Conservation (phyloP, 2,113 vertebrate species). For the Pampusana beccarii region DNA sequence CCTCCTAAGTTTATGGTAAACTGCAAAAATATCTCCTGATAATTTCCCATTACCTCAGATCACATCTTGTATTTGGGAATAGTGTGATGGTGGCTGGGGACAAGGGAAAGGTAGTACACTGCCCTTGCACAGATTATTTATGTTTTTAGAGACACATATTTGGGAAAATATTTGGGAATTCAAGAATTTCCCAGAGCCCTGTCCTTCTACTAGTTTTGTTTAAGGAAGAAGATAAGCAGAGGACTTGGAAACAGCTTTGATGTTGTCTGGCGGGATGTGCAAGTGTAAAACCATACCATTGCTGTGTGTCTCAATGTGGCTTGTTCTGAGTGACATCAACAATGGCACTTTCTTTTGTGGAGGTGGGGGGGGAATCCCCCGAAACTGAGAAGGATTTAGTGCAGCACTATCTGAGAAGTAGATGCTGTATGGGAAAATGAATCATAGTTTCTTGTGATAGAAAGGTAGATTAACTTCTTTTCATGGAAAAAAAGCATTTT, state of each 20-base stretch:
- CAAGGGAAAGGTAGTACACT: background rate
- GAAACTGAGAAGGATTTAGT: background rate
- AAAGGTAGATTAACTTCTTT: background rate
- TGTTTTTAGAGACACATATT: background rate
- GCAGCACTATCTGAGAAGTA: background rate
- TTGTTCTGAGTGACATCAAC: background rate
- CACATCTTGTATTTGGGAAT: background rate
- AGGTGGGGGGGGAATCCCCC: background rate
- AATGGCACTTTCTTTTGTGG: background rate
- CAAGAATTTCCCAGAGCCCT: background rate
- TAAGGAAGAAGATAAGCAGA: background rate
- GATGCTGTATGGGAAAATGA: background rate
- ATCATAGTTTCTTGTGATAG: background rate
- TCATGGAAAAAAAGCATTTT: background rate
- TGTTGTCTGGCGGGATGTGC: background rate
- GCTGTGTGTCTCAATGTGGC: background rate
- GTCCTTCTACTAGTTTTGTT: background rate
- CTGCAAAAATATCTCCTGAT: background rate
- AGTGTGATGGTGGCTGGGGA: background rate
- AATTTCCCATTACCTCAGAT: slow-evolving; percentile 25
- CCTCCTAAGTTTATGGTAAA: background rate
- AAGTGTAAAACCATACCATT: background rate
- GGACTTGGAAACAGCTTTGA: background rate
- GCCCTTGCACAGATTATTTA: background rate
- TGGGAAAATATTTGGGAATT: slow-evolving; percentile 28